phyloP scores from a whole-genome alignment of 2,797 vertebrate species.

The Leptodactylus fallax region DNA sequence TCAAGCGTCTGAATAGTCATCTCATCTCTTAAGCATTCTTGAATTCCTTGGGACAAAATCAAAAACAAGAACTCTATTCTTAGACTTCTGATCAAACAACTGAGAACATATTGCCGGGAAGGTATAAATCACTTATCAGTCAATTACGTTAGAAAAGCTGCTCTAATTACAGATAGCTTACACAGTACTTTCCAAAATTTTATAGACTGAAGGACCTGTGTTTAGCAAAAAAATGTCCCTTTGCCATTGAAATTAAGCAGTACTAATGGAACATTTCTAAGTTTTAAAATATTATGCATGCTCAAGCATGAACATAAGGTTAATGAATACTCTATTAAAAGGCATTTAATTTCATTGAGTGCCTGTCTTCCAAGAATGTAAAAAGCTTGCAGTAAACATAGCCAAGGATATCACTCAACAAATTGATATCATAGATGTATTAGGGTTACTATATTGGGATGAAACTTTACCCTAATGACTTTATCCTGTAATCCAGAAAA shows the following conservation, averaged over 20 bases:
- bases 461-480: constrained; percentile 67
- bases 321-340: constrained; percentile 69
- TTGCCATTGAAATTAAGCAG: constrained; percentile 36
- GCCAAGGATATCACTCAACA: constrained; percentile 70
- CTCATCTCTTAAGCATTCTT: background rate
- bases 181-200: constrained; percentile 46
- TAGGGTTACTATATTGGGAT: constrained; percentile 67
- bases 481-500: constrained; percentile 67
- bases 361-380: constrained; percentile 70
- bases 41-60: constrained; percentile 39
- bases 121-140: constrained; percentile 60
- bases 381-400: constrained; percentile 70
- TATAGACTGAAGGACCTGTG: constrained; percentile 26
- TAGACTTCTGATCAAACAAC: constrained; percentile 51
- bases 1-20: background rate
- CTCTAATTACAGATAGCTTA: constrained; percentile 59
- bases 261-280: constrained; percentile 54
- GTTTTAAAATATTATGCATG: constrained; percentile 60
- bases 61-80: constrained; percentile 24
- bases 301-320: constrained; percentile 63
- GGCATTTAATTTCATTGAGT: constrained; percentile 67
- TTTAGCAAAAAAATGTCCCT: constrained; percentile 19
- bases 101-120: constrained; percentile 36
- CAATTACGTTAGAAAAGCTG: constrained; percentile 47
- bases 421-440: constrained; percentile 69